Evolutionary conservation across 1,140 invertebrate species (phyloP).

Genomic region (Cydia pomonella): DNA sequence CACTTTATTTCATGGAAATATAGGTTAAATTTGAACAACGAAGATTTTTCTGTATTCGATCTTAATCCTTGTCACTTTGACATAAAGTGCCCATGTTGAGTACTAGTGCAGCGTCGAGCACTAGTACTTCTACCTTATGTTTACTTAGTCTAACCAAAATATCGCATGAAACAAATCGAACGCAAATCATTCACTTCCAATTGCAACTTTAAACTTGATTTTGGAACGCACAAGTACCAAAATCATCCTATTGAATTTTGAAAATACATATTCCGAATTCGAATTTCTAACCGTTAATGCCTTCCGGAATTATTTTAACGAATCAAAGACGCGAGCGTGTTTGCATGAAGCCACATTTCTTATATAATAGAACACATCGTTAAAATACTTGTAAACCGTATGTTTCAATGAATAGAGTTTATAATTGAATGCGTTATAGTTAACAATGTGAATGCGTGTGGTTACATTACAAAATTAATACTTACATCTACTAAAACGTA

Average conservation of each 20-base stretch:
- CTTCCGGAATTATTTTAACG: conserved; percentile 25
- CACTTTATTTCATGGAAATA: no score
- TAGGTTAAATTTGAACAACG: no score
- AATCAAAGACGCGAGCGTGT: conserved; percentile 31
- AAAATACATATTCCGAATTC: conserved; percentile 6
- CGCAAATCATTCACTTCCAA: not conserved
- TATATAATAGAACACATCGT: not conserved
- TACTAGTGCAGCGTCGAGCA: no score
- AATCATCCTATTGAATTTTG: not conserved
- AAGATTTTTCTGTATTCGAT: no score
- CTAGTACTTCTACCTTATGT: no score
- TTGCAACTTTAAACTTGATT: not conserved
- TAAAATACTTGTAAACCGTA: not conserved
- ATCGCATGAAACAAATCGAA: not conserved
- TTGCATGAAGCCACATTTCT: conserved; percentile 13
- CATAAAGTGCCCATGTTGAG: no score
- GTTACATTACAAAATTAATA: conserved; percentile 7
- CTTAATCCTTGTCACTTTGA: no score
- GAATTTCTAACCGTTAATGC: conserved; percentile 22
- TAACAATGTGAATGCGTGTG: not conserved
- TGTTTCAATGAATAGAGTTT: not conserved
- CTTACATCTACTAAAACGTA: not conserved
- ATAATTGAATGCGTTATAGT: not conserved
- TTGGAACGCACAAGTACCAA: not conserved
- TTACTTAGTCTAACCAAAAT: no score